Evolutionary conservation across 2,113 vertebrate species (phyloP).

Genomic region (Ginglymostoma cirratum): DNA sequence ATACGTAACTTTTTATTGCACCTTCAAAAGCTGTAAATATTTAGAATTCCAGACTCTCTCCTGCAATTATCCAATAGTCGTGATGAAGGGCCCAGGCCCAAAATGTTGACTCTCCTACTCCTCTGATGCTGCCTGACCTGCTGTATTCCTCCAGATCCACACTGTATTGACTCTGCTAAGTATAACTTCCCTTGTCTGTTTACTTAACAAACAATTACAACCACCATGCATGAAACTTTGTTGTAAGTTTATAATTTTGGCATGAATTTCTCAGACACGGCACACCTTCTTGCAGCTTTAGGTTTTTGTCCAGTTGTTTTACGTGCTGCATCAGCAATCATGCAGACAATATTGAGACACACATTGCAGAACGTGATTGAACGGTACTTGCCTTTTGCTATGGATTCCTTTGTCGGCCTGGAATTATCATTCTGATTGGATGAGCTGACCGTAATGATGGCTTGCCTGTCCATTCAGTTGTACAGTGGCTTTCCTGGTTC

Average conservation of each 20-base stretch:
- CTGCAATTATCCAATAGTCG: background rate
- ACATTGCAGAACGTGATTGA: background rate
- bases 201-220: background rate
- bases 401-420: background rate
- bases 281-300: background rate
- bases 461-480: background rate
- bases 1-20: background rate
- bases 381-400: background rate
- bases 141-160: background rate
- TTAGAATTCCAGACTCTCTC: background rate
- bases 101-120: no score
- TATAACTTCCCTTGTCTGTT: background rate
- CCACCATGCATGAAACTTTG: background rate
- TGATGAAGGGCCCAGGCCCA: no score
- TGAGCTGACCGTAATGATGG: background rate
- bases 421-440: background rate
- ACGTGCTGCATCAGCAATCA: background rate
- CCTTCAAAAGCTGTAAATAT: background rate
- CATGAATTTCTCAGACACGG: background rate
- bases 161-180: background rate
- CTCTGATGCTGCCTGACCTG: no score
- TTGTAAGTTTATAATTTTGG: background rate
- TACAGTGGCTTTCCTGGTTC: background rate
- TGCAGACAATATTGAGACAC: background rate
- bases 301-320: background rate